phyloP scores from a whole-genome alignment of 2,888 invertebrate genomes.

The Machimus rusticus region DNA sequence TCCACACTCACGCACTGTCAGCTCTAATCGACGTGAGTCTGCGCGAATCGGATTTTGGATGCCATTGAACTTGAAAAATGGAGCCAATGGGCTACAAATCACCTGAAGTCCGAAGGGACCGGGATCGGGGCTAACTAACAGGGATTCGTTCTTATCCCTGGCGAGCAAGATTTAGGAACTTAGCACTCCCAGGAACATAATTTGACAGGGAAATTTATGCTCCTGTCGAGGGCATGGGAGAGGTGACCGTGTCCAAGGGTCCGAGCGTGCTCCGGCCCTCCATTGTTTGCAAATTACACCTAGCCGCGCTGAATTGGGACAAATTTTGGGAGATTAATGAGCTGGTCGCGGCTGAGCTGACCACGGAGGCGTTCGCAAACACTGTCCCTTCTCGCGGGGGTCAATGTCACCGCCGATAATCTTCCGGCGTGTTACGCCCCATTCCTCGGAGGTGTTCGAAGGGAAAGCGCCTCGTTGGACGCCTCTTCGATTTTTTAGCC shows the following conservation, averaged over 20 bases:
- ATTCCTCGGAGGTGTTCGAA: background rate
- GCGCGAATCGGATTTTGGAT: background rate
- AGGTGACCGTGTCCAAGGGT: background rate
- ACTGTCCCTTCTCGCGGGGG: background rate
- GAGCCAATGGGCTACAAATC: background rate
- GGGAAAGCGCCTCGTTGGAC: background rate
- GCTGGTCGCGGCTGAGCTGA: background rate
- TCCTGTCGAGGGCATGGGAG: background rate
- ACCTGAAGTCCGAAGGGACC: background rate
- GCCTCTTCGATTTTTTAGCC: background rate
- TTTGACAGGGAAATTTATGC: background rate
- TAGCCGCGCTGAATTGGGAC: background rate
- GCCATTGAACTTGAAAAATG: background rate
- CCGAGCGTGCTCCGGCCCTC: background rate
- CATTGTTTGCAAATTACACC: background rate
- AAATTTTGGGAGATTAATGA: background rate
- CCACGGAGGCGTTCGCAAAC: background rate
- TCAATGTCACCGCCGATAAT: background rate
- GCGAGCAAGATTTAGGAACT: background rate
- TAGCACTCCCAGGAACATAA: background rate
- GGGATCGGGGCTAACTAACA: background rate
- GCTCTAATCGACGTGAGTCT: background rate
- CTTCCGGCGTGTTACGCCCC: background rate
- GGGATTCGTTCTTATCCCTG: background rate
- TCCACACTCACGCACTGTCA: background rate